Evolutionary conservation across 2,113 vertebrate species (phyloP).

Genomic region (Psettodes erumei): DNA sequence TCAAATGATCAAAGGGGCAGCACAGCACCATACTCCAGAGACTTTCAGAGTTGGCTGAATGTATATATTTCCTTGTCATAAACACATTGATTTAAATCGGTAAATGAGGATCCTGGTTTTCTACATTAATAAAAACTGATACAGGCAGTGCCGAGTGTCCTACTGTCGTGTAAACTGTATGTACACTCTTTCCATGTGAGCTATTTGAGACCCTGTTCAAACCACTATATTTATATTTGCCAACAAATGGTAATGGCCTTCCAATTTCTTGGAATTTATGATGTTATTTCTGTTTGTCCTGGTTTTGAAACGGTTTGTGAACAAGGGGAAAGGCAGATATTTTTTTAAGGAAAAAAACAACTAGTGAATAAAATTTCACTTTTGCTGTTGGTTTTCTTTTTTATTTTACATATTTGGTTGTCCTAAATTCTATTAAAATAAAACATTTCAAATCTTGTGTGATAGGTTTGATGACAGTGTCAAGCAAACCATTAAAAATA

Average conservation of each 20-base stretch:
- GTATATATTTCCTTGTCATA: slow-evolving; percentile 84
- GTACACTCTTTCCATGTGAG: slow-evolving; percentile 79
- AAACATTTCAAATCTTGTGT: slow-evolving; percentile 81
- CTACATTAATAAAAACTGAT: slow-evolving; percentile 80
- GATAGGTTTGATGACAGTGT: slow-evolving; percentile 70
- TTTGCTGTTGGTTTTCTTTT: slow-evolving; percentile 74
- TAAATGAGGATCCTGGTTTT: slow-evolving; percentile 77
- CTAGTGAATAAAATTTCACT: slow-evolving; percentile 71
- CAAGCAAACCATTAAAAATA: slow-evolving; percentile 71
- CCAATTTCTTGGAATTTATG: slow-evolving; percentile 75
- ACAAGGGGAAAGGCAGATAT: slow-evolving; percentile 80
- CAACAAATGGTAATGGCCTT: slow-evolving; percentile 84
- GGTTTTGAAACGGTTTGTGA: slow-evolving; percentile 80
- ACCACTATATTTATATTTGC: slow-evolving; percentile 89
- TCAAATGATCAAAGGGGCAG: slow-evolving; percentile 53
- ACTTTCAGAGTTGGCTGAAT: slow-evolving; percentile 80
- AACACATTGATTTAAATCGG: slow-evolving; percentile 70
- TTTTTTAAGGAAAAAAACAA: slow-evolving; percentile 83
- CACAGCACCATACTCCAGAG: slow-evolving; percentile 63
- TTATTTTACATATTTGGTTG: slow-evolving; percentile 83
- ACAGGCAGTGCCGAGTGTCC: slow-evolving; percentile 77
- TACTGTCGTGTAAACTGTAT: slow-evolving; percentile 76
- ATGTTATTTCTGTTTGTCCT: slow-evolving; percentile 72
- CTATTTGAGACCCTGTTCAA: slow-evolving; percentile 82
- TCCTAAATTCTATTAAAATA: slow-evolving; percentile 82